Base-by-base conservation (phyloP, 64 coral and sea anemone genomes). In the Montipora sp. region DNA sequence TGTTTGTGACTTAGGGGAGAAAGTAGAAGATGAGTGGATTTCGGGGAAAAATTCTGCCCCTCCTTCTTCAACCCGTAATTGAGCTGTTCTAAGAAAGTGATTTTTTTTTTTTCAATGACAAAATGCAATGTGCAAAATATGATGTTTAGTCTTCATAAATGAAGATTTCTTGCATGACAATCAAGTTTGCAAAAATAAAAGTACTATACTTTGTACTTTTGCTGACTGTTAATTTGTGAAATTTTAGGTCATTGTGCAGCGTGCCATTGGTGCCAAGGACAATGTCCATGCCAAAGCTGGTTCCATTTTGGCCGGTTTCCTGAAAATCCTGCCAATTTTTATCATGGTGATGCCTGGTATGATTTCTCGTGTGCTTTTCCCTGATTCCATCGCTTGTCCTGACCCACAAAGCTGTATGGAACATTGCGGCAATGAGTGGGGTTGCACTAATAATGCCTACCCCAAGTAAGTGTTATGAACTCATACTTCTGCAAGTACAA, bases 271-370 rank as follows among this genome's bases (percentile, higher is more conserved):
- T 60, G 94, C 94, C 5, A 96, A 96, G 72, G 86, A 92, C 59
- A 81, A 91, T 53, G 69, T 67, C 0, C 94, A 96, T 11, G 89
- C 94, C 19, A 92, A 83, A 96, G 90, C 94, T 23, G 94, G 94
- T 8, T 55, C 94, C 2, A 81, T 96, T 23, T 75, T 96, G 51
- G 94, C 94, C 59, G 94, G 83, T 13, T 82, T 96, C 21, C 45
- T 96, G 6, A 96, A 96, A 65, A 92, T 95, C 22, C 78, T 95
- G 4, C 94, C 94, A 0, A 95, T 95, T 20, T 95, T 95, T 19
- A 88, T 95, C 78, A 95, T 95, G 94, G 94, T 95, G 13, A 95
- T 95, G 94, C 94, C 94, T 15, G 90, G 94, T 3, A 95, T 95
- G 94, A 95, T 95, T 90, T 83, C 90, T 19, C 68, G 94, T 45